These are phyloP conservation scores for Xylocampa areola DNA, from an alignment of 2,888 invertebrate species.

Conservation along the genomic window DNA sequence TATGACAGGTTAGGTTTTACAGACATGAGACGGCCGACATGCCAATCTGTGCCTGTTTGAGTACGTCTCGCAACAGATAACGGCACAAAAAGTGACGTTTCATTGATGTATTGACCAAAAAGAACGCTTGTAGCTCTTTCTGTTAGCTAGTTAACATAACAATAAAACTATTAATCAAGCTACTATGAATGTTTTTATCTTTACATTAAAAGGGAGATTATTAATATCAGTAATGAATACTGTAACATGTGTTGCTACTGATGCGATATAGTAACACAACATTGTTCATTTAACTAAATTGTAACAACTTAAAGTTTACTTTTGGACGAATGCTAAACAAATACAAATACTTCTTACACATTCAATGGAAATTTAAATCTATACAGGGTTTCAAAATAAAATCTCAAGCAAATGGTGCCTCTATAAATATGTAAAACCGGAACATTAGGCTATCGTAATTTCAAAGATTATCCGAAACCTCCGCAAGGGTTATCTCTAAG, in stretches of 20 bases:
- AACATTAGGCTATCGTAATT: slow-evolving; percentile 28
- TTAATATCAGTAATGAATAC: slow-evolving; percentile 19
- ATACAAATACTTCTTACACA: background rate
- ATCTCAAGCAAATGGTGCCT: slow-evolving; percentile 2
- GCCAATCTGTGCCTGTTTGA: slow-evolving; percentile 64
- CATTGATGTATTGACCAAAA: slow-evolving; percentile 85
- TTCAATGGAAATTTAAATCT: slow-evolving; percentile 8
- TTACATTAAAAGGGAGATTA: slow-evolving; percentile 51
- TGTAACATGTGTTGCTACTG: slow-evolving; percentile 17
- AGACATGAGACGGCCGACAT: slow-evolving; percentile 71
- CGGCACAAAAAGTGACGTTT: slow-evolving; percentile 81
- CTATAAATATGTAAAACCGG: slow-evolving; percentile 29
- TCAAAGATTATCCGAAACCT: slow-evolving; percentile 26
- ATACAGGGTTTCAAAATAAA: slow-evolving; percentile 10
- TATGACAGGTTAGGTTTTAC: slow-evolving; percentile 76
- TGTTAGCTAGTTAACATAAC: slow-evolving; percentile 84
- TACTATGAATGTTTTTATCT: slow-evolving; percentile 72
- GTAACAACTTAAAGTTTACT: too few species aligned
- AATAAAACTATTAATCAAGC: slow-evolving; percentile 78
- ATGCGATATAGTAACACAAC: background rate
- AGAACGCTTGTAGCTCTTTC: slow-evolving; percentile 75
- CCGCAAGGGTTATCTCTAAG: slow-evolving; percentile 18
- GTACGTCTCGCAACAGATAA: slow-evolving; percentile 45
- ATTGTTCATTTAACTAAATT: too few species aligned
- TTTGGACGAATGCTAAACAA: background rate